Evolutionary conservation across 1,140 invertebrate species (phyloP).

Genomic region (Argopecten irradians): DNA sequence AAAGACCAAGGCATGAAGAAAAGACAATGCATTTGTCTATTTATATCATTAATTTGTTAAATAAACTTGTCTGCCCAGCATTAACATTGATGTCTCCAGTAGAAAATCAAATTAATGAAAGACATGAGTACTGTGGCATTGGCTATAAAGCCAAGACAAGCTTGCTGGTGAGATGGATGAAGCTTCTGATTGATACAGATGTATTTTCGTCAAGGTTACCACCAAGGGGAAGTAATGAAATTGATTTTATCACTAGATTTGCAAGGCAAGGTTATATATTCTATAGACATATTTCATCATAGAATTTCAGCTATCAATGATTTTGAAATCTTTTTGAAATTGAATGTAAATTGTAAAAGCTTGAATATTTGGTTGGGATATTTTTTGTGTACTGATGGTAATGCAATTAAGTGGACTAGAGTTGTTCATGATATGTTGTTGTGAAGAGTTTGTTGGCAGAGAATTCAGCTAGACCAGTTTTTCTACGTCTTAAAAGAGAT

Average conservation of each 20-base stretch:
- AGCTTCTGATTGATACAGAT: background rate
- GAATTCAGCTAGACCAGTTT: too few relatives aligned
- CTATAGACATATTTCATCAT: background rate
- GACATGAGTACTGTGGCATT: background rate
- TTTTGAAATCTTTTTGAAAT: too few relatives aligned
- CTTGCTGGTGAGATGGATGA: background rate
- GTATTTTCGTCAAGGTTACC: background rate
- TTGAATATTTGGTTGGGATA: too few relatives aligned
- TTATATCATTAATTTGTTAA: background rate
- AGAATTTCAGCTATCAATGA: too few relatives aligned
- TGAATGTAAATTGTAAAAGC: too few relatives aligned
- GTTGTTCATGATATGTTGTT: too few relatives aligned
- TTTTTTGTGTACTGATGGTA: too few relatives aligned
- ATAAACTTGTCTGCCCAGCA: background rate
- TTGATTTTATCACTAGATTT: background rate
- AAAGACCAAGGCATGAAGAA: too few relatives aligned
- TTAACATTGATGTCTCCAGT: background rate
- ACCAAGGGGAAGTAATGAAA: background rate
- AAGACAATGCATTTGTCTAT: background rate
- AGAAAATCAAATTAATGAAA: constrained; percentile 12
- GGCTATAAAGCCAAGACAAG: background rate
- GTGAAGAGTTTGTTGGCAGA: too few relatives aligned
- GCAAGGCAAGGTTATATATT: background rate
- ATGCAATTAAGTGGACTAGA: too few relatives aligned
- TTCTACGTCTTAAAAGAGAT: too few relatives aligned